phyloP scores from a whole-genome alignment of 1,140 invertebrate species.

The Drosophila setifemur region DNA sequence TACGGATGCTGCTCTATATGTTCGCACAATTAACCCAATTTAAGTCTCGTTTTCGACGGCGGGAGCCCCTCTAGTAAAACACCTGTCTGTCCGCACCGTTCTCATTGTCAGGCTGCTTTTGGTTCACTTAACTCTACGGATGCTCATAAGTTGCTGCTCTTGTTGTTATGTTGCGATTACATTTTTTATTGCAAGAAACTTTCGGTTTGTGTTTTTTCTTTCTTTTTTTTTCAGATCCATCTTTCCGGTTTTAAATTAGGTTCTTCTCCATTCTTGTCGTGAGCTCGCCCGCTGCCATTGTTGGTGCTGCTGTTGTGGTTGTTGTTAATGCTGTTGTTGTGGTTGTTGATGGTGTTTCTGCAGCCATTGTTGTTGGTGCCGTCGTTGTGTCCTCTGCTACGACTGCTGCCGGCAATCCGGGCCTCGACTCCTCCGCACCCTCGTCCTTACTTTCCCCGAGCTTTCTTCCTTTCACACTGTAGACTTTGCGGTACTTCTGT shows the following conservation, averaged over 20 bases:
- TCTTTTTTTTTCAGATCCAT: constrained; percentile 16
- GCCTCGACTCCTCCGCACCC: constrained; percentile 33
- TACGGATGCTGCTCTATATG: constrained; percentile 29
- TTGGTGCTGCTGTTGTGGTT: constrained; percentile 7
- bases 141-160: constrained; percentile 40
- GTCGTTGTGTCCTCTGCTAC: constrained; percentile 1
- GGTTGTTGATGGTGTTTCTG: constrained; percentile 11
- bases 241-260: constrained; percentile 51
- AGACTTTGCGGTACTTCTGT: constrained; percentile 41
- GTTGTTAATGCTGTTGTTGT: constrained; percentile 1
- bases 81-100: constrained; percentile 27
- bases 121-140: constrained; percentile 46
- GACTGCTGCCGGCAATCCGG: constrained; percentile 5
- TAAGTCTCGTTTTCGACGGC: constrained; percentile 65
- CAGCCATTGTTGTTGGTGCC: constrained; percentile 13
- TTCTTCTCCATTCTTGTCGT: constrained; percentile 56
- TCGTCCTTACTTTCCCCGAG: constrained; percentile 59
- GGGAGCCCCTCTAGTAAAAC: constrained; percentile 42
- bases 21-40: constrained; percentile 28
- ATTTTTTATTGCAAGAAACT: constrained; percentile 46
- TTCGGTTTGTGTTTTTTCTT: constrained; percentile 21
- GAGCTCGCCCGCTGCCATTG: constrained; percentile 47
- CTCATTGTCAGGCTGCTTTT: constrained; percentile 46
- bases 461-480: constrained; percentile 51
- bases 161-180: constrained; percentile 39